phyloP scores from a whole-genome alignment of 2,888 invertebrate species.

The Sepiola atlantica region DNA sequence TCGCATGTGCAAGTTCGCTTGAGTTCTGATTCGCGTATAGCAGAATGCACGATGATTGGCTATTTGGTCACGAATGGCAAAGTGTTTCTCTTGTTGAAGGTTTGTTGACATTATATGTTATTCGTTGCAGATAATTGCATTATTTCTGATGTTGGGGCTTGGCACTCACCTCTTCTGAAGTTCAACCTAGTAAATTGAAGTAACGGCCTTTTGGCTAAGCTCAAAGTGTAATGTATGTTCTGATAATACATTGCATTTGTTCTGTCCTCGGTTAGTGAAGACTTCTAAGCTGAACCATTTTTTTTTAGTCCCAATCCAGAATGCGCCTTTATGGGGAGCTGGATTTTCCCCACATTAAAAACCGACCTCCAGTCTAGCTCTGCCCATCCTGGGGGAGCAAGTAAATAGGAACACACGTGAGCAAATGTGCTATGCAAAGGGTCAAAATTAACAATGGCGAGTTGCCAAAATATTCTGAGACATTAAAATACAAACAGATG shows the following conservation, averaged over 20 bases:
- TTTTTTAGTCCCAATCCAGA: too few species aligned
- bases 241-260: too few species aligned
- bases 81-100: neutral
- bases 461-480: neutral
- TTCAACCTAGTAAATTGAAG: neutral
- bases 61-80: constrained; percentile 9
- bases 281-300: too few species aligned
- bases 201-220: too few species aligned
- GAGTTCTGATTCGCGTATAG: neutral
- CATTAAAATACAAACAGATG: too few species aligned
- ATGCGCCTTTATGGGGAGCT: too few species aligned
- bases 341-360: too few species aligned
- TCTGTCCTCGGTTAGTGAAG: too few species aligned
- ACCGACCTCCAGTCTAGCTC: too few species aligned
- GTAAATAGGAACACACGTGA: neutral
- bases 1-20: neutral
- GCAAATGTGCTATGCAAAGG: neutral
- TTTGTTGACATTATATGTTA: constrained; percentile 1
- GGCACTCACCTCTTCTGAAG: neutral
- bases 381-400: neutral
- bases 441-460: neutral
- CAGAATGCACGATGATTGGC: neutral
- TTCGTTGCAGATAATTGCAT: neutral
- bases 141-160: constrained; percentile 32
- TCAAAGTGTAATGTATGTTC: too few species aligned